Conservation (phyloP, 2,797 vertebrate species). For the Scomberomorus guttatus region DNA sequence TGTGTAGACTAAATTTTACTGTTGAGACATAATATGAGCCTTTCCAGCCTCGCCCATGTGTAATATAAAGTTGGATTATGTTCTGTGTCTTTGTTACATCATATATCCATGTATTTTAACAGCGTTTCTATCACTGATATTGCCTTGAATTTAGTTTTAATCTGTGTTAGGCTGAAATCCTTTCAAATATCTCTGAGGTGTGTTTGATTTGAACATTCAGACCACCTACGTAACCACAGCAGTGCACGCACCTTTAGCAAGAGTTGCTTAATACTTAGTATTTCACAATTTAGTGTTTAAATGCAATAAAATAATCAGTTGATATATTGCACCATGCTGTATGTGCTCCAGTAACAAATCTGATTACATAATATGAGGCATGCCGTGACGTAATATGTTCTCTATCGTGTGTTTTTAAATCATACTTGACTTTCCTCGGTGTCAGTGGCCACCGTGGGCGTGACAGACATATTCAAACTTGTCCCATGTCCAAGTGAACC, state of each 20-base stretch:
- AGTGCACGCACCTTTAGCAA: not conserved
- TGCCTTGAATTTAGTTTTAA: not conserved
- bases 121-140: not conserved
- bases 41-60: conserved; percentile 47
- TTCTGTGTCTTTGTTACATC: conserved; percentile 31
- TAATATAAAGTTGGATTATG: conserved; percentile 27
- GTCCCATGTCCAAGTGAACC: conserved; percentile 68
- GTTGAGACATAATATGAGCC: conserved; percentile 59
- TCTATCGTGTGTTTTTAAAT: conserved; percentile 39
- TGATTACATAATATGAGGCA: not conserved
- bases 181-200: not conserved
- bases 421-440: conserved; percentile 23
- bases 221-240: not conserved
- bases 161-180: not conserved
- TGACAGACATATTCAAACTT: conserved; percentile 70
- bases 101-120: not conserved
- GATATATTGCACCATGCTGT: not conserved
- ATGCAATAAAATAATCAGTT: conserved; percentile 3
- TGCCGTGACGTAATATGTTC: conserved; percentile 1
- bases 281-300: not conserved
- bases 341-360: conserved; percentile 7
- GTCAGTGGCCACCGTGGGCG: conserved; percentile 41
- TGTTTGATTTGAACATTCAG: not conserved
- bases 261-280: not conserved
- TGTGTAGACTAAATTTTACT: conserved; percentile 67